phyloP scores from a whole-genome alignment of 2,113 vertebrate species.

The Bos indicus region DNA sequence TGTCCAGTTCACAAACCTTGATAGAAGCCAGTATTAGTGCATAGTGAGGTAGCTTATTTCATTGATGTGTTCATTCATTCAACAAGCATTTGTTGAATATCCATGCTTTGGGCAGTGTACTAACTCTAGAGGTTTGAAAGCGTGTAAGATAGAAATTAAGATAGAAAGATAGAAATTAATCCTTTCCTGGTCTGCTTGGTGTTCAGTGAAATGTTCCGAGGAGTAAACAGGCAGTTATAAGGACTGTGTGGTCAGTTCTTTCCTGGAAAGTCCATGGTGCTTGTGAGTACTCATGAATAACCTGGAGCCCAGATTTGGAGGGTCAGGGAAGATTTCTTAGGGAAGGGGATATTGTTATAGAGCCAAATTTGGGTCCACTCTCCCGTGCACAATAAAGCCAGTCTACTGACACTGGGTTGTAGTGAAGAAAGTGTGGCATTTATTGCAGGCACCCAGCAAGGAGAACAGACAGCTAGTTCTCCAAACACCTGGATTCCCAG shows the following conservation, averaged over 20 bases:
- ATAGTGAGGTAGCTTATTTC: neutral
- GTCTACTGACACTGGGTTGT: neutral
- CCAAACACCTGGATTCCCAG: neutral
- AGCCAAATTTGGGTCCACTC: neutral
- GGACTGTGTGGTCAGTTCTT: neutral
- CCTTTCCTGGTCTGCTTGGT: neutral
- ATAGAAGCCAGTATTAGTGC: neutral
- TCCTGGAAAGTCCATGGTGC: accelerated
- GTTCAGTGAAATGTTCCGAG: neutral
- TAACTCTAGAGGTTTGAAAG: neutral
- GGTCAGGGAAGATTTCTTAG: neutral
- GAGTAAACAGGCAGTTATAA: neutral
- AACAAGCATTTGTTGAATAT: neutral
- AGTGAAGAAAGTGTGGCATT: neutral
- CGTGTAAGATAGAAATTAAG: neutral
- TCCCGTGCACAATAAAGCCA: neutral
- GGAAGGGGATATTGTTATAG: neutral
- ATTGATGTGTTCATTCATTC: neutral
- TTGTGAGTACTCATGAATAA: neutral
- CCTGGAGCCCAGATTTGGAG: neutral
- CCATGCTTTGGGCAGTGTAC: neutral
- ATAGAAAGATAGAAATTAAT: neutral
- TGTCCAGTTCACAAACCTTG: neutral
- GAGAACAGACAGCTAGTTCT: neutral
- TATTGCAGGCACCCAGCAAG: neutral